Base-by-base conservation (phyloP, 2,797 vertebrate species). In the Pelobates cultripes region DNA sequence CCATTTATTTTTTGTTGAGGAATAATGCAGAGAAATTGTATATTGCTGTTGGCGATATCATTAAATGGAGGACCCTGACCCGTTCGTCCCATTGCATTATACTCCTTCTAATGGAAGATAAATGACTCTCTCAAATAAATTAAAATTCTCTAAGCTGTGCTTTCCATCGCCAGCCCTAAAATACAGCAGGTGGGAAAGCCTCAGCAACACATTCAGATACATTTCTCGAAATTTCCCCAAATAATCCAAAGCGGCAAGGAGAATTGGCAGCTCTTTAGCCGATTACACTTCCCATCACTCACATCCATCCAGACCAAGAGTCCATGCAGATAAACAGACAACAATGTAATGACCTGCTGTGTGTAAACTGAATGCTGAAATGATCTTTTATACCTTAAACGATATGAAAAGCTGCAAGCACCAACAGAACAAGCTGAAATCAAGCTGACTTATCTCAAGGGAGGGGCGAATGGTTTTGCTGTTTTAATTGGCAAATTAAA, bases 1-100 rank as follows among this genome's bases (percentile, higher is more conserved):
- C 92, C 93, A 93, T 93, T 93, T 91, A 92, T 91, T 92, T 89
- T 84, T 89, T 92, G 92, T 89, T 91, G 89, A 92, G 92, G 92
- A 92, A 92, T 90, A 89, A 87, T 90, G 91, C 90, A 79, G 78
- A 90, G 88, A 92, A 93, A 94, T 94, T 91, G 90, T 89, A 93
- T 93, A 93, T 92, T 90, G 92, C 87, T 90, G 88, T 89, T 72
- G 90, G 92, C 90, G 91, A 92, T 93, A 94, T 94, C 92, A 92
- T 93, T 94, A 94, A 94, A 94, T 92, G 92, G 90, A 91, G 61
- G 61, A 40, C 17, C 17, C 67, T 88, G 92, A 95, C 94, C 94
- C 91, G 90, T 91, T 92, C 86, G 74, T 89, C 91, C 86, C 85
- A 89, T 89, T 91, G 91, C 92, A 92, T 93, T 93, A 93, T 93